Base-by-base conservation (phyloP, 2,888 invertebrate genomes). In the Caenorhabditis sp. region DNA sequence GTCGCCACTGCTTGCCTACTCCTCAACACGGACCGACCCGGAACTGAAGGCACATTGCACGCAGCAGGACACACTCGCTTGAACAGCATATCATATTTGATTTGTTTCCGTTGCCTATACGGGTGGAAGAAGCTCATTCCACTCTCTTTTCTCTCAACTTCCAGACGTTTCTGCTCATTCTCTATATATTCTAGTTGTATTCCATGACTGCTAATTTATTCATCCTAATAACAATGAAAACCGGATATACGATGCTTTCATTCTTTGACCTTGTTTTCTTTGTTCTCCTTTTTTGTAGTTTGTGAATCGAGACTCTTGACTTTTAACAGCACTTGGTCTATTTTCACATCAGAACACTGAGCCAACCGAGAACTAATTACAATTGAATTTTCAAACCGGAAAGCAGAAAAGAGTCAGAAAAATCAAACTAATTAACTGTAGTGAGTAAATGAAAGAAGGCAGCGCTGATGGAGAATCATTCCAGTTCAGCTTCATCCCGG, bases 41-140 rank as follows among this genome's bases (percentile, higher is more conserved):
- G 64, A 72, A 64, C 64, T 58, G 50, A 50, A 62, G 56, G 28
- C 40, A 47, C 40, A 55, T 47, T 20, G 60, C 67, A 60, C 74
- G 67, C 65, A 55, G 60, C 67, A 51, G 61, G 76, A 76, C 40
- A 37, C 74, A 44, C 56, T 67, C 18, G 40, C 37, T 20, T 67
- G 44, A 44, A 64, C 44, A 50, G 67, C 76, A 61, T 67, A 67
- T 76, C 65, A 67, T 60, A 58, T 74, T 74, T 76, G 60, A 67
- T 76, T 76, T 76, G 76, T 50, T 76, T 67, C 64, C 61, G 67
- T 32, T 37, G 24, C 69, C 37, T 22, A 51, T 44, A 71, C 72
- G 72, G 71, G 71, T 71, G 62, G 60, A 62, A 51, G n/a, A 44
- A 44, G 37, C 56, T 56, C 56, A 72, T 72, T 72, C 64, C 56